Evolutionary conservation across 2,888 invertebrate species (phyloP), one percentile per base, ranked within the genome.

Genomic region (Osmoderma eremita): DNA sequence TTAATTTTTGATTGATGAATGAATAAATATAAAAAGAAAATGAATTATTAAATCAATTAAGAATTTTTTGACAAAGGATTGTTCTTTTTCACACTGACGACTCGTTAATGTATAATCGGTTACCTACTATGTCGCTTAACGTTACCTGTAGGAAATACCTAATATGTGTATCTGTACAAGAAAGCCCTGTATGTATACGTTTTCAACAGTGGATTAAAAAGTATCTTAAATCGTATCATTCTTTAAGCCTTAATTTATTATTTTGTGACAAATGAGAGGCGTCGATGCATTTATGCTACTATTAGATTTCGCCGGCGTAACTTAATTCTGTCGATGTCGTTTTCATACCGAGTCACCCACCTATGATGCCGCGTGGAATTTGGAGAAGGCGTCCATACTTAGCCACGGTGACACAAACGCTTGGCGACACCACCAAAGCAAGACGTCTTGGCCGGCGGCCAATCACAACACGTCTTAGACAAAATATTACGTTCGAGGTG

Each of bases 391-490:
- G 71, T 76, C 75, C 76, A 75, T 76, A 75, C 75, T 75, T 76
- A 76, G 75, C 65, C 70, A 61, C 74, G 72, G 74, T 74, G 73
- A 74, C 73, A 73, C 72, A 71, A 71, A 72, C 70, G 70, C 71
- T 72, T 69, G 68, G 72, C 75, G 76, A 73, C 77, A 75, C 74
- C 74, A 70, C 72, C 71, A 72, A 74, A 65, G 58, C 71, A 69
- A 73, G 71, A 50, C 70, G 66, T 66, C 73, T 73, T 78, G 78
- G 77, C 75, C 42, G 41, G n/a, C 62, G 62, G 73, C 78, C 78
- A 78, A 78, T 74, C 74, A 76, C 73, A 78, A 78, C 77, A 78
- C 74, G 71, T 70, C 73, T 72, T 75, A 77, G 78, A 77, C 78
- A 77, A 78, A 78, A 78, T 77, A 78, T 77, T 76, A 76, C 73